Conservation (phyloP, 1,140 invertebrate genomes). For the Drosophila pallidifrons region DNA sequence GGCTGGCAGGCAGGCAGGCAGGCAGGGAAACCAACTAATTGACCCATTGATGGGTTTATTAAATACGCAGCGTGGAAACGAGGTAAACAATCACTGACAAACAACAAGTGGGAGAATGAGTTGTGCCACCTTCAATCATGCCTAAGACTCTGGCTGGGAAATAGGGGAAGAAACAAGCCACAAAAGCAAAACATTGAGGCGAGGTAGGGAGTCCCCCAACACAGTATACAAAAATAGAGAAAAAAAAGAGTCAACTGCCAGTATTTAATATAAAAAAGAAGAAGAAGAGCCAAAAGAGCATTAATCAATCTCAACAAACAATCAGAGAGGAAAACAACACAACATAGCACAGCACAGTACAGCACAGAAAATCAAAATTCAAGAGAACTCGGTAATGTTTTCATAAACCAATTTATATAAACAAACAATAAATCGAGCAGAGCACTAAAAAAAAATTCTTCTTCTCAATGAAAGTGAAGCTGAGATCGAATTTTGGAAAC, state of each 20-base stretch:
- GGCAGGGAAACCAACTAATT: constrained; percentile 66
- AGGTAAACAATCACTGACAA: constrained; percentile 23
- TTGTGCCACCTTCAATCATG: constrained; percentile 1
- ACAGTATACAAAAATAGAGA: no score
- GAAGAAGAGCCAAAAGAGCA: constrained; percentile 28
- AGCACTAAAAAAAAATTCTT: constrained; percentile 30
- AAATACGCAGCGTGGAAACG: constrained; percentile 47
- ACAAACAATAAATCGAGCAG: constrained; percentile 51
- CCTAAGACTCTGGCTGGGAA: not conserved
- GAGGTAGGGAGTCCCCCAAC: constrained; percentile 16
- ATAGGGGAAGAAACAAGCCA: constrained; percentile 35
- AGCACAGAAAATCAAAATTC: constrained; percentile 51
- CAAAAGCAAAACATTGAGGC: constrained; percentile 37
- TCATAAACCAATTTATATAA: constrained; percentile 66
- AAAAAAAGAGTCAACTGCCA: constrained; percentile 37
- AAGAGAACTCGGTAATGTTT: constrained; percentile 71
- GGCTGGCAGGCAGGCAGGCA: not conserved
- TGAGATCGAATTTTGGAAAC: not conserved
- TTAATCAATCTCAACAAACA: constrained; percentile 73
- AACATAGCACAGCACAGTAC: not conserved
- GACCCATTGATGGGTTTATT: constrained; percentile 79
- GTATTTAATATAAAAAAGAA: constrained; percentile 35
- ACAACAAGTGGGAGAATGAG: not conserved
- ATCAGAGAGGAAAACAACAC: constrained; percentile 34
- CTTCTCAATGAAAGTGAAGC: constrained; percentile 76